phyloP scores from a whole-genome alignment of 2,888 invertebrate genomes.

The Teinopalpus imperialis region DNA sequence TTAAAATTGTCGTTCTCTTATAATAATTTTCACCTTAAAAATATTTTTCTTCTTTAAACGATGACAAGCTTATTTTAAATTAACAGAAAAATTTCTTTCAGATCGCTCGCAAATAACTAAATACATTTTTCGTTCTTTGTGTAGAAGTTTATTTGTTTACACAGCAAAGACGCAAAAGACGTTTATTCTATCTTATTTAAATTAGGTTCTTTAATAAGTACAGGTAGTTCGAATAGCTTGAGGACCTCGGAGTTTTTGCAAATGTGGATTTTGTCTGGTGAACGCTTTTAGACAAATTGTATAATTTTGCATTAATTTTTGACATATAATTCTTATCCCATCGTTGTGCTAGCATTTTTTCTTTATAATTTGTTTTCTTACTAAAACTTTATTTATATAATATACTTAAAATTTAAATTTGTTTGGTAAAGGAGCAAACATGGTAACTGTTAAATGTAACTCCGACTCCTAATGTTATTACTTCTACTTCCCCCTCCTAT shows the following conservation, averaged over 20 bases:
- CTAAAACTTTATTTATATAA: too few relatives aligned
- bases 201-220: slow-evolving; percentile 77
- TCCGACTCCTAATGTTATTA: too few relatives aligned
- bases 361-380: too few relatives aligned
- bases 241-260: slow-evolving; percentile 56
- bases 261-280: slow-evolving; percentile 46
- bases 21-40: slow-evolving; percentile 2
- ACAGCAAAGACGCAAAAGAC: slow-evolving; percentile 67
- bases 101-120: slow-evolving; percentile 27
- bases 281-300: slow-evolving; percentile 74
- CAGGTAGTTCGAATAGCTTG: slow-evolving; percentile 55
- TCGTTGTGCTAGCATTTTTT: too few relatives aligned
- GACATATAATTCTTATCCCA: slow-evolving; percentile 69
- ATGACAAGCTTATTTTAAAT: slow-evolving; percentile 27
- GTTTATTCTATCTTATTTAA: slow-evolving; percentile 75
- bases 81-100: slow-evolving; percentile 14
- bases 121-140: slow-evolving; percentile 53
- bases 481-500: too few relatives aligned
- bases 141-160: slow-evolving; percentile 71
- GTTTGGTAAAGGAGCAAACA: too few relatives aligned
- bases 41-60: slow-evolving; percentile 11
- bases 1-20: background rate
- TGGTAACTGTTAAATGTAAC: too few relatives aligned
- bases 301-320: slow-evolving; percentile 80
- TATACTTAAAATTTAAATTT: too few relatives aligned